Conservation (phyloP, 2,797 vertebrate genomes). For the Enteromius afrohamiltoni region DNA sequence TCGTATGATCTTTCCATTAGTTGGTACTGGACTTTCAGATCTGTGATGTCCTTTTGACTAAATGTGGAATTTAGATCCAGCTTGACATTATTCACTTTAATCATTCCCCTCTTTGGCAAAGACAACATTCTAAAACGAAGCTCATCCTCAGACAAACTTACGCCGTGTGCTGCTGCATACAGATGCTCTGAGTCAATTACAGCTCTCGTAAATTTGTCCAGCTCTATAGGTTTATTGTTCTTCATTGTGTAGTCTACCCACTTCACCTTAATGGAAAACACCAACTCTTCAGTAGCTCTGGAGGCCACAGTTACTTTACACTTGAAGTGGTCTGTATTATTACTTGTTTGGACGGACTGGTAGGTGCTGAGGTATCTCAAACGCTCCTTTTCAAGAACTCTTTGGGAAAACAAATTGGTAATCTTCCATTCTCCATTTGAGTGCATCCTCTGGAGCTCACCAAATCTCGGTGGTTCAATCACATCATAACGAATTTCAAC, state of each 20-base stretch:
- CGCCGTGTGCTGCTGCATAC: conserved; percentile 72
- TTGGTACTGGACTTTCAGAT: conserved; percentile 81
- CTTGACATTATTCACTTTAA: conserved; percentile 77
- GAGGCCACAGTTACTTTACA: conserved; percentile 84
- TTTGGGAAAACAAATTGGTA: conserved; percentile 82
- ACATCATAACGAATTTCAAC: conserved; percentile 81
- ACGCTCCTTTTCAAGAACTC: conserved; percentile 77
- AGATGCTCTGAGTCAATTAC: conserved; percentile 80
- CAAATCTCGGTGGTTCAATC: conserved; percentile 80
- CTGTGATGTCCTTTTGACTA: conserved; percentile 82
- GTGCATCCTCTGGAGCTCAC: conserved; percentile 83
- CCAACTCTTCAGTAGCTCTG: conserved; percentile 77
- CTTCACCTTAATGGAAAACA: conserved; percentile 81
- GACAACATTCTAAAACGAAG: conserved; percentile 83
- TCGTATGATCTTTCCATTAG: conserved; percentile 75
- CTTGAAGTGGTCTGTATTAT: conserved; percentile 82
- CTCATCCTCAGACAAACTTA: conserved; percentile 76
- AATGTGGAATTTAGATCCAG: conserved; percentile 83
- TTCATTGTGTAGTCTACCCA: conserved; percentile 84
- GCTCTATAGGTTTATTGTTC: conserved; percentile 78
- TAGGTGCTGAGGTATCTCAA: conserved; percentile 84
- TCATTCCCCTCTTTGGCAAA: conserved; percentile 82
- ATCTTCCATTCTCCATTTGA: conserved; percentile 83
- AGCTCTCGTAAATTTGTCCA: conserved; percentile 81
- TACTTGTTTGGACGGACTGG: conserved; percentile 78